A percentile compares a stretch with the other conserved stretches of the same genome.
phyloP scores from a whole-genome alignment of 2,888 invertebrate genomes.

The Lasius fuliginosus region DNA sequence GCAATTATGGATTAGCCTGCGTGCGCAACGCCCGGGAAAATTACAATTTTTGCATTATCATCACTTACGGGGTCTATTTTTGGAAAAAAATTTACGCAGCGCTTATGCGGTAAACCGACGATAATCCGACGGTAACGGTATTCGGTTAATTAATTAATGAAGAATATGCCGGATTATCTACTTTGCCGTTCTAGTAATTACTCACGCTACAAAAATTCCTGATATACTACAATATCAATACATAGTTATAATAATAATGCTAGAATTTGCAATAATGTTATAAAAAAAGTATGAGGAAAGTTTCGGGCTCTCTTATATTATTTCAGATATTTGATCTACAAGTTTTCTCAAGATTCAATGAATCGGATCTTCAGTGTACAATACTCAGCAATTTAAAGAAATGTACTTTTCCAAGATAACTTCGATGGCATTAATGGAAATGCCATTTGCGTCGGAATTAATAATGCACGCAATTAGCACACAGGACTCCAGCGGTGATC shows the following conservation, averaged over 20 bases:
- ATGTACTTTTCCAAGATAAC: not conserved
- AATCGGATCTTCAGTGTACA: not conserved
- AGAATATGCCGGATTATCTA: not conserved
- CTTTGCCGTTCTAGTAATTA: not conserved
- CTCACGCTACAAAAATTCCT: not conserved
- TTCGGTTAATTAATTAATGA: slow-evolving; percentile 30
- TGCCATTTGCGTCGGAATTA: slow-evolving; percentile 23
- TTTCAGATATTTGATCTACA: not conserved
- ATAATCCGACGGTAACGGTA: not conserved
- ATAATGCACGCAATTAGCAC: slow-evolving; percentile 17
- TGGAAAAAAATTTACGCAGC: not conserved
- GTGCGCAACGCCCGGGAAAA: not conserved
- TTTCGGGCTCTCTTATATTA: not conserved
- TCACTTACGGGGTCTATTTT: not conserved
- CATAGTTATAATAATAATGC: not conserved
- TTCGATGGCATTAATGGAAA: slow-evolving; percentile 19
- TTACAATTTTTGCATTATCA: slow-evolving; percentile 16
- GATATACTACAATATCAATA: not conserved
- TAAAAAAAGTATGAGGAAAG: not conserved
- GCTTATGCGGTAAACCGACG: not conserved
- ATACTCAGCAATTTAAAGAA: not conserved
- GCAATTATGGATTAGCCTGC: slow-evolving; percentile 5
- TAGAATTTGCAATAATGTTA: not conserved
- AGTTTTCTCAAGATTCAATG: not conserved
- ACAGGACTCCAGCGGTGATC: not conserved